Conservation (phyloP, 1,140 invertebrate genomes). For the Cheumatopsyche charites region DNA sequence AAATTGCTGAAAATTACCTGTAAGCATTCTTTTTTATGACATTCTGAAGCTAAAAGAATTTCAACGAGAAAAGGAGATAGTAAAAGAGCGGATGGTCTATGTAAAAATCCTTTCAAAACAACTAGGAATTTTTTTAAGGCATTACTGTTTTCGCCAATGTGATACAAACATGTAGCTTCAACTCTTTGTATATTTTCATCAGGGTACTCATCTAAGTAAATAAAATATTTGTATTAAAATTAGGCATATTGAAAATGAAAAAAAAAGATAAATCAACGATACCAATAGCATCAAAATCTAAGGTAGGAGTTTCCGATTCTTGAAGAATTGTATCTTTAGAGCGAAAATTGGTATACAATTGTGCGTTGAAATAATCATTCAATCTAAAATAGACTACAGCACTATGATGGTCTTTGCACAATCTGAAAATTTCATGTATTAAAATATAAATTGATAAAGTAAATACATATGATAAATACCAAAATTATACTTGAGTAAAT, state of each 20-base stretch:
- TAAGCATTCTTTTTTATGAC: slow-evolving; percentile 30
- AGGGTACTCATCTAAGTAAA: slow-evolving; percentile 48
- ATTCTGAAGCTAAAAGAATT: slow-evolving; percentile 34
- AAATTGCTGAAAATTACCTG: slow-evolving; percentile 26
- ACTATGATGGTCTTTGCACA: slow-evolving; percentile 52
- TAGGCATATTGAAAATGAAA: not conserved
- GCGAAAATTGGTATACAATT: slow-evolving; percentile 49
- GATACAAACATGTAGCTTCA: slow-evolving; percentile 33
- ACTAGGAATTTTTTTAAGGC: slow-evolving; percentile 33
- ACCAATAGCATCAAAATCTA: slow-evolving; percentile 52
- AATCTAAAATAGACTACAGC: slow-evolving; percentile 51
- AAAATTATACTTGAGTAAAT: slow-evolving; percentile 49
- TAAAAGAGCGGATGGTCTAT: slow-evolving; percentile 33
- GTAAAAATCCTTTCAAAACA: slow-evolving; percentile 20
- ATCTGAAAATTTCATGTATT: slow-evolving; percentile 45
- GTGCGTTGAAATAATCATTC: slow-evolving; percentile 52
- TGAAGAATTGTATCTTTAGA: slow-evolving; percentile 25
- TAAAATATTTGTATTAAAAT: slow-evolving; percentile 17
- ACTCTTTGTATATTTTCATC: slow-evolving; percentile 37
- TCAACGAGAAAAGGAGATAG: slow-evolving; percentile 36
- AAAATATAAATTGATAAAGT: not conserved
- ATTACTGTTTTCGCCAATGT: slow-evolving; percentile 3
- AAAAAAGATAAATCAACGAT: slow-evolving; percentile 16
- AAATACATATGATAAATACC: not conserved
- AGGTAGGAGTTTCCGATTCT: slow-evolving; percentile 41